phyloP scores from a whole-genome alignment of 2,888 invertebrate genomes.

The Ennomos fuscantarius region DNA sequence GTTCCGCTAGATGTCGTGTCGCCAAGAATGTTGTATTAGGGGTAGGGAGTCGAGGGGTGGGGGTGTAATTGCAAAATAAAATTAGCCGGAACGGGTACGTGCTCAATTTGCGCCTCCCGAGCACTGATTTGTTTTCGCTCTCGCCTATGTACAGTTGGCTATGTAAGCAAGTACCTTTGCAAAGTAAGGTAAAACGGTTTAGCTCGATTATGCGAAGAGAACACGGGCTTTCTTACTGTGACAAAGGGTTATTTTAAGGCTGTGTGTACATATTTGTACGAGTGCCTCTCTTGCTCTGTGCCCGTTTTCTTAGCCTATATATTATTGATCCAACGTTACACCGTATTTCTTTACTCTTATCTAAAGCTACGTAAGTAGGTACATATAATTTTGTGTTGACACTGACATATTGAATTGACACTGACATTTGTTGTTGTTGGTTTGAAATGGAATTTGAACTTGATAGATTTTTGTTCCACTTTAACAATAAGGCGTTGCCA shows the following conservation, averaged over 20 bases:
- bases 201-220: not conserved
- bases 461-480: too few relatives aligned
- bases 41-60: constrained; percentile 43
- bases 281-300: constrained; percentile 59
- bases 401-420: not conserved
- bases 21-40: constrained; percentile 82
- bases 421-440: too few relatives aligned
- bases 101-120: constrained; percentile 84
- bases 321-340: constrained; percentile 76
- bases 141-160: constrained; percentile 59
- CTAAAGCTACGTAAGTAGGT: constrained; percentile 18
- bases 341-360: constrained; percentile 52
- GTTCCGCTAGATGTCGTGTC: constrained; percentile 64
- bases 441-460: too few relatives aligned
- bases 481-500: too few relatives aligned
- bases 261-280: constrained; percentile 34
- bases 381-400: constrained; percentile 17
- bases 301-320: constrained; percentile 78
- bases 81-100: constrained; percentile 85
- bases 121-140: constrained; percentile 84
- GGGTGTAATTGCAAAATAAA: constrained; percentile 86
- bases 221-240: constrained; percentile 11
- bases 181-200: constrained; percentile 9
- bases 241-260: constrained; percentile 30
- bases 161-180: constrained; percentile 25